These are phyloP conservation scores for Anastatus disparis DNA, from an alignment of 1,140 invertebrate genomes.

Conservation along the genomic window DNA sequence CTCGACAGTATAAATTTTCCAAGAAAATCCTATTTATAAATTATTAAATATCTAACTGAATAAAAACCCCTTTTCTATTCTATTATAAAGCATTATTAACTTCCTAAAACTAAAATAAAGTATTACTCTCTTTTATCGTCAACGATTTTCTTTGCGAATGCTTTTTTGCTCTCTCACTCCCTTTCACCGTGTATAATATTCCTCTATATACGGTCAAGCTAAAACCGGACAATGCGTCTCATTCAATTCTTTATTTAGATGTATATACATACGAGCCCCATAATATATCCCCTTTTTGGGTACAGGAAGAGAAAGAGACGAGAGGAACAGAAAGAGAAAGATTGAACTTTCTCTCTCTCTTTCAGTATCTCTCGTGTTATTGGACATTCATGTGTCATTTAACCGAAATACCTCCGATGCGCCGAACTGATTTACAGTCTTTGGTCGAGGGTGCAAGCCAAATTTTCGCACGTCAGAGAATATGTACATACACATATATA, in stretches of 20 bases:
- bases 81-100: conserved; percentile 39
- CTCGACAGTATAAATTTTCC: too few relatives aligned
- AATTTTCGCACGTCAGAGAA: conserved; percentile 37
- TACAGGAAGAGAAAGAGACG: neutral
- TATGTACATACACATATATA: too few relatives aligned
- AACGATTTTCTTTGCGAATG: conserved; percentile 20
- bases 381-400: conserved; percentile 62
- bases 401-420: conserved; percentile 65
- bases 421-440: conserved; percentile 62
- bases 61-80: conserved; percentile 33
- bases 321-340: neutral
- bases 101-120: conserved; percentile 26
- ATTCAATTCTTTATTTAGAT: conserved; percentile 54
- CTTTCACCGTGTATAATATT: neutral
- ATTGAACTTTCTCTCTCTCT: too few relatives aligned
- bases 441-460: conserved; percentile 38
- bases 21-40: too few relatives aligned
- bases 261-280: conserved; percentile 2
- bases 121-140: conserved; percentile 41
- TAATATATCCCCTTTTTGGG: too few relatives aligned
- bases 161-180: conserved; percentile 19
- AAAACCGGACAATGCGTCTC: conserved; percentile 56
- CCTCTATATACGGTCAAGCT: conserved; percentile 58
- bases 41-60: conserved; percentile 16
- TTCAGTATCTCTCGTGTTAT: conserved; percentile 39